Conservation (phyloP, 1,140 invertebrate species). For the Trichomalopsis sarcophagae region DNA sequence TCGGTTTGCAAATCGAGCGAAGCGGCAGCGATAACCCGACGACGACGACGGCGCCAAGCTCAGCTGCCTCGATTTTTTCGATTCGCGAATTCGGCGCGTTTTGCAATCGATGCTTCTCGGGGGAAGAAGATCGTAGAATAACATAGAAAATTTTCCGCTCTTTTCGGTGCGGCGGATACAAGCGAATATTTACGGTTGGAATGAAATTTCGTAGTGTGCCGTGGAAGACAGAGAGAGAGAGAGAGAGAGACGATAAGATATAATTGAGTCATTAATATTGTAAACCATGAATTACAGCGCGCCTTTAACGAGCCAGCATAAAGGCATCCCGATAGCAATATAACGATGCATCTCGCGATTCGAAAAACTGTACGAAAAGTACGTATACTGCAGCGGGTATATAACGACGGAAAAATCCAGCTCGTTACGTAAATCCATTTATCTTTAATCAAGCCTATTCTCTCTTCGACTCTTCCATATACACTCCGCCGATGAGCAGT, state of each 20-base stretch:
- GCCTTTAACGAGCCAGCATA: background rate
- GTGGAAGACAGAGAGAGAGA: too few relatives aligned
- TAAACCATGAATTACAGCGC: background rate
- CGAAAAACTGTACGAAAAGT: background rate
- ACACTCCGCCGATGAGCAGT: background rate
- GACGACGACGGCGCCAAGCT: background rate
- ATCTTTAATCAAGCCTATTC: background rate
- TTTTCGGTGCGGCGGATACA: background rate
- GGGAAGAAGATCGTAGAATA: too few relatives aligned
- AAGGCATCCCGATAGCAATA: background rate
- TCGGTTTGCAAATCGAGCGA: conserved; percentile 6
- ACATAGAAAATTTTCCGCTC: background rate
- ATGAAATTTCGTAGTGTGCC: too few relatives aligned
- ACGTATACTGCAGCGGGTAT: background rate
- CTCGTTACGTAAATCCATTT: background rate
- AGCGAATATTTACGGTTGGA: too few relatives aligned
- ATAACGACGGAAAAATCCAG: conserved; percentile 1
- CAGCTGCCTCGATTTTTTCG: conserved; percentile 3
- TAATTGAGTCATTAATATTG: background rate
- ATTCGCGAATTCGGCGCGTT: background rate
- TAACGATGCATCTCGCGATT: background rate
- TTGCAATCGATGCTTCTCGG: too few relatives aligned
- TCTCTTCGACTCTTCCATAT: background rate
- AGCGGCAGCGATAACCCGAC: background rate
- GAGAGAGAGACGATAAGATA: background rate